Conservation (phyloP, 2,888 invertebrate genomes). For the Euclidia mi region DNA sequence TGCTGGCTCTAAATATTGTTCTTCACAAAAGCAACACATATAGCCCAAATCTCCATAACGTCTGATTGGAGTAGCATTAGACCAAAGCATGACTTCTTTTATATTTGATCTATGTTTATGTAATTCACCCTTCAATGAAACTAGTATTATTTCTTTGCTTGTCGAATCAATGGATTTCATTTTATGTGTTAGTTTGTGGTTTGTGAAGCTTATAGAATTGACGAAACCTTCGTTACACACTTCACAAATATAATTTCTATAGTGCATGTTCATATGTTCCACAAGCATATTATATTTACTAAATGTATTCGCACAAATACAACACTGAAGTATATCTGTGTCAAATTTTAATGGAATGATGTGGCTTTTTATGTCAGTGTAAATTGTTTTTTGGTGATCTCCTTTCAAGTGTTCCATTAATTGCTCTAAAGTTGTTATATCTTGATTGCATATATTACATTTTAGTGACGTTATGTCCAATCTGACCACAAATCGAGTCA, state of each 20-base stretch:
- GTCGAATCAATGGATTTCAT: not conserved
- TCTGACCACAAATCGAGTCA: slow-evolving; percentile 53
- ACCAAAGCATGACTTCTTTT: slow-evolving; percentile 22
- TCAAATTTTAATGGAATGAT: slow-evolving; percentile 32
- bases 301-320: slow-evolving; percentile 11
- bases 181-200: not conserved
- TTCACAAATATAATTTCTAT: slow-evolving; percentile 62
- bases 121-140: slow-evolving; percentile 7
- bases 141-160: not conserved
- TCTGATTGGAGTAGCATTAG: slow-evolving; percentile 71
- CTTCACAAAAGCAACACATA: slow-evolving; percentile 65
- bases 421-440: slow-evolving; percentile 25
- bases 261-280: slow-evolving; percentile 67
- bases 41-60: slow-evolving; percentile 61
- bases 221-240: slow-evolving; percentile 58
- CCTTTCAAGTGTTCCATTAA: slow-evolving; percentile 31
- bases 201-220: slow-evolving; percentile 22
- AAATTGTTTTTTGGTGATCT: slow-evolving; percentile 26
- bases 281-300: not conserved
- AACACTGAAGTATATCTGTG: not conserved
- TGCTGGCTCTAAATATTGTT: slow-evolving; percentile 58
- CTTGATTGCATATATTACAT: slow-evolving; percentile 26
- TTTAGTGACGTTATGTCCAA: slow-evolving; percentile 56
- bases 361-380: slow-evolving; percentile 41
- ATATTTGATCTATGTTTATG: slow-evolving; percentile 15